Base-by-base conservation (phyloP, 2,888 invertebrate genomes). In the Calameuta pallipes region DNA sequence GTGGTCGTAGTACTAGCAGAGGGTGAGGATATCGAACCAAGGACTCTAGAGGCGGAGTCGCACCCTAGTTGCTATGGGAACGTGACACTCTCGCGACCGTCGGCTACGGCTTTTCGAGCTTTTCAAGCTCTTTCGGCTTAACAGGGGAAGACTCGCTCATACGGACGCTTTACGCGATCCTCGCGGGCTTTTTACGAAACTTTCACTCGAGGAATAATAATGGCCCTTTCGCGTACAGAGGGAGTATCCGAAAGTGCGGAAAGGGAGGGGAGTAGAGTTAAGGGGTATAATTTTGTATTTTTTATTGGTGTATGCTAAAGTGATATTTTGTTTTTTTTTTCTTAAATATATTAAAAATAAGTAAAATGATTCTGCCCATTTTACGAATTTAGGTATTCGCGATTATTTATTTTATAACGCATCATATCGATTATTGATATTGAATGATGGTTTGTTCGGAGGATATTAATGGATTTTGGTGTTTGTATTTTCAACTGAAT, bases 1-100 rank as follows among this genome's bases (percentile, higher is more conserved):
- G 79, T 75, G 76, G 78, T 75, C 37, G 79, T 75, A 76, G 82
- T 77, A 75, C 78, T 79, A 56, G 75, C 78, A 69, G 69, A 75
- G 81, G 79, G 87, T 86, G 87, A 88, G 90, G 89, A 90, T 90
- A 90, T 90, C 90, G 90, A 91, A 89, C 90, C 89, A 86, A 84
- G 87, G 86, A 85, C 85, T 86, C 85, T 83, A 87, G 88, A 88
- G 90, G 90, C 89, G 90, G 91, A 90, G 90, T 90, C 87, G 86
- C 86, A 86, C 85, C 83, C 76, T 85, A 84, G 91, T 90, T 90
- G 86, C 89, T 87, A 90, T 89, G 89, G 90, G 82, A 88, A 90
- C 90, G 88, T 89, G 90, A 90, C 90, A 89, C 90, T 90, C 89
- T 89, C 89, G 74, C 74, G 76, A 73, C 78, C 78, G 73, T 73